These are phyloP conservation scores for Timema podura DNA, from an alignment of 2,888 invertebrate species.

Conservation along the genomic window DNA sequence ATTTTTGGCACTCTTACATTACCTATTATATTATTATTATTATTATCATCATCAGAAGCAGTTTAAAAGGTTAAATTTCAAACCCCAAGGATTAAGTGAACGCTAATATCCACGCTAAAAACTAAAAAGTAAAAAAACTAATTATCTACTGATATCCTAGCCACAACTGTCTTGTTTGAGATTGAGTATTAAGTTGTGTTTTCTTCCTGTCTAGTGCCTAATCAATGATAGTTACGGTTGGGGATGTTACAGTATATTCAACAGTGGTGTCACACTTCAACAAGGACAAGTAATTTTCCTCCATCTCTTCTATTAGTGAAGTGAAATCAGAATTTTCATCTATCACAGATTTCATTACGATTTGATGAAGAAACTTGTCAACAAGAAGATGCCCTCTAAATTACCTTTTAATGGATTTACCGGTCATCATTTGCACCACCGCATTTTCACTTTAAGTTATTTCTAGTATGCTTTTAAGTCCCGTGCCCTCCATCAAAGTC, in stretches of 20 bases:
- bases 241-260: neutral
- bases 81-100: too few relatives aligned
- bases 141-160: neutral
- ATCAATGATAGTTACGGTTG: neutral
- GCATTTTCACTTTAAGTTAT: neutral
- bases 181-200: neutral
- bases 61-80: too few relatives aligned
- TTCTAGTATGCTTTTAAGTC: slow-evolving; percentile 1
- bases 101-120: too few relatives aligned
- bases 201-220: neutral
- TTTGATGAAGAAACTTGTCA: neutral
- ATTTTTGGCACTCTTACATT: too few relatives aligned
- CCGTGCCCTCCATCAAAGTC: neutral
- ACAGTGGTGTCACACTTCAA: neutral
- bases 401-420: neutral
- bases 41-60: too few relatives aligned
- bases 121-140: too few relatives aligned
- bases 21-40: too few relatives aligned
- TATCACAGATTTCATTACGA: neutral
- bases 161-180: slow-evolving; percentile 1
- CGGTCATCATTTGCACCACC: neutral
- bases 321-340: neutral
- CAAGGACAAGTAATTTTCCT: neutral
- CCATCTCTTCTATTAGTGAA: neutral
- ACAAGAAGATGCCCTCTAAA: neutral